These are phyloP conservation scores for Leptinotarsa peninsularis DNA, from an alignment of 2,888 invertebrate genomes.

Conservation along the genomic window DNA sequence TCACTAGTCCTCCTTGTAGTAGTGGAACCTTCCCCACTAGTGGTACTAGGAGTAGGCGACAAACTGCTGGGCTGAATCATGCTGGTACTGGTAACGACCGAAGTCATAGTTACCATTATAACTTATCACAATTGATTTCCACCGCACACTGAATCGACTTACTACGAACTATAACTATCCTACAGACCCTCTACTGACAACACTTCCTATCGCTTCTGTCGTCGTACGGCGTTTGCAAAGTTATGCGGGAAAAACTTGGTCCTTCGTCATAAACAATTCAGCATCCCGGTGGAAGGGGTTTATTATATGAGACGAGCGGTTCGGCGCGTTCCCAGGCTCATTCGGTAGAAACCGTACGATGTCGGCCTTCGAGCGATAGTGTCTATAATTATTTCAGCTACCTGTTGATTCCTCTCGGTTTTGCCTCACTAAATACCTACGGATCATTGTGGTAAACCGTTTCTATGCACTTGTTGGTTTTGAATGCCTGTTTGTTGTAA, in stretches of 20 bases:
- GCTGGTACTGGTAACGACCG: slow-evolving; percentile 34
- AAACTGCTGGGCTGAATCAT: slow-evolving; percentile 42
- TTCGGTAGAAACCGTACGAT: slow-evolving; percentile 49
- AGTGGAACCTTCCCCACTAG: slow-evolving; percentile 31
- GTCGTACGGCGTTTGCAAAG: slow-evolving; percentile 30
- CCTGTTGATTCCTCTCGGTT: slow-evolving; percentile 42
- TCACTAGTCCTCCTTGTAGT: slow-evolving; percentile 53
- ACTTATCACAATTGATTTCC: slow-evolving; percentile 23
- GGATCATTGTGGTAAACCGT: slow-evolving; percentile 34
- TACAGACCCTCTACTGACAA: slow-evolving; percentile 29
- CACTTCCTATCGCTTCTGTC: slow-evolving; percentile 21
- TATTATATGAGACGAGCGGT: slow-evolving; percentile 52
- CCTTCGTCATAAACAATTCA: slow-evolving; percentile 39
- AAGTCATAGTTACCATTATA: slow-evolving; percentile 47
- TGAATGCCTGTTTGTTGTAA: slow-evolving; percentile 32
- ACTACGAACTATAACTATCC: background rate
- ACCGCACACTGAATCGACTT: slow-evolving; percentile 31
- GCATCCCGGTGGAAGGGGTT: slow-evolving; percentile 38
- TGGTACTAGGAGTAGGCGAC: slow-evolving; percentile 36
- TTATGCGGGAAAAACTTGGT: slow-evolving; percentile 40
- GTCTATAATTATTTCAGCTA: slow-evolving; percentile 40
- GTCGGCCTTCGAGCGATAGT: slow-evolving; percentile 39
- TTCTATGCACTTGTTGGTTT: slow-evolving; percentile 36
- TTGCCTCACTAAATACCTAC: slow-evolving; percentile 37
- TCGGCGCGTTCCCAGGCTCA: slow-evolving; percentile 60